Conservation (phyloP, 2,797 vertebrate genomes). For the Aldrovandia affinis region DNA sequence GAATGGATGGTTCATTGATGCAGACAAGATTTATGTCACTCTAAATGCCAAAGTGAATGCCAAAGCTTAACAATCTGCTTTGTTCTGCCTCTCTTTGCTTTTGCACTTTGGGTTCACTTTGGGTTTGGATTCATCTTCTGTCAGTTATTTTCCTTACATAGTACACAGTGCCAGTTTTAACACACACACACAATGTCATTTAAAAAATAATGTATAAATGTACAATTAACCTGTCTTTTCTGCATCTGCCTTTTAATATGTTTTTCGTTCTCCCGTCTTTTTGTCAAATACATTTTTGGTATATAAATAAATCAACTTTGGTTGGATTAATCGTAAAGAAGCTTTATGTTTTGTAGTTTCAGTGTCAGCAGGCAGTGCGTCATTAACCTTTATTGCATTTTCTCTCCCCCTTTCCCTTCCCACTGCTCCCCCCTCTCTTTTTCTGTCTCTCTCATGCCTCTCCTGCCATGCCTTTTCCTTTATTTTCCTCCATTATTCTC, state of each 20-base stretch:
- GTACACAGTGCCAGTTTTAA: neutral
- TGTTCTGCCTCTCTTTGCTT: too few species aligned
- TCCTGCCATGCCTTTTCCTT: slow-evolving; percentile 43
- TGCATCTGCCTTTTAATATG: slow-evolving; percentile 18
- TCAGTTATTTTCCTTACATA: neutral
- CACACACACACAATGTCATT: too few species aligned
- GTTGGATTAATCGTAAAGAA: slow-evolving; percentile 51
- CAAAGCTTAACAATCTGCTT: too few species aligned
- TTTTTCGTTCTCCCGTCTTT: slow-evolving; percentile 22
- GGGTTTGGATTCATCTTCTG: too few species aligned
- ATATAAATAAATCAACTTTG: slow-evolving; percentile 49
- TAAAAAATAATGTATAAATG: neutral
- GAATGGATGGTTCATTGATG: too few species aligned
- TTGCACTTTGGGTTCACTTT: too few species aligned
- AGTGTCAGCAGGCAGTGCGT: slow-evolving; percentile 31
- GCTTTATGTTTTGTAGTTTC: neutral
- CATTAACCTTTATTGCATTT: slow-evolving; percentile 6
- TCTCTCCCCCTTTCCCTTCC: neutral
- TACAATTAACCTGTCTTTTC: neutral
- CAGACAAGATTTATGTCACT: too few species aligned
- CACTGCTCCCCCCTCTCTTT: neutral
- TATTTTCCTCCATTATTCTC: slow-evolving; percentile 32
- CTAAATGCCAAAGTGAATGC: too few species aligned
- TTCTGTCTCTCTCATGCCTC: neutral
- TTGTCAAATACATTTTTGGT: slow-evolving; percentile 50